Percentiles rank a stretch among this genome's conserved stretches.
Conservation (phyloP, 1,140 invertebrate species). For the Phymorhynchus buccinoides region DNA sequence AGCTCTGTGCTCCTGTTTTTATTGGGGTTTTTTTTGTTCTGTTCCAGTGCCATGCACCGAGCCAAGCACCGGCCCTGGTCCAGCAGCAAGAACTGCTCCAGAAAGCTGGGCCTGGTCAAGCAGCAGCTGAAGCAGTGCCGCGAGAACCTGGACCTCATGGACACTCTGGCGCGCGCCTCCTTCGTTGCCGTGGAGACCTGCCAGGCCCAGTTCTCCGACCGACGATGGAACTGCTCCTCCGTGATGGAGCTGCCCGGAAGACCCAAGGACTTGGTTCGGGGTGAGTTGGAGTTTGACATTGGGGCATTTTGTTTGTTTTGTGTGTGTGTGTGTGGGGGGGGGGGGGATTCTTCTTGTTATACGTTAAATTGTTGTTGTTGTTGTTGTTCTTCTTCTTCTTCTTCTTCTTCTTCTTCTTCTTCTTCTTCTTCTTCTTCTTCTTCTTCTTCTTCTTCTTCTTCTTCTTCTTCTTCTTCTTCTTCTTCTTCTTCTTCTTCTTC, state of each 20-base stretch:
- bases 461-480: background rate
- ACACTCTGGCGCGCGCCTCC: conserved; percentile 82
- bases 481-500: background rate
- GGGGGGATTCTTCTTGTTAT: background rate
- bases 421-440: background rate
- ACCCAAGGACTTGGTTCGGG: conserved; percentile 85
- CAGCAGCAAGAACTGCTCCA: conserved; percentile 57
- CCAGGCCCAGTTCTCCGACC: conserved; percentile 81
- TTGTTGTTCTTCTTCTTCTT: background rate
- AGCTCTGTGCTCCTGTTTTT: too few species aligned
- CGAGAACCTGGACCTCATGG: conserved; percentile 85
- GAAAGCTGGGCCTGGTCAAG: conserved; percentile 78
- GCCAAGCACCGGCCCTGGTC: conserved; percentile 56
- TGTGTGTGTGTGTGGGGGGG: background rate
- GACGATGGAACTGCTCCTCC: conserved; percentile 90
- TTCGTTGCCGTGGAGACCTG: conserved; percentile 81
- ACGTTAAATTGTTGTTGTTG: background rate
- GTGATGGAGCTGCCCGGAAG: conserved; percentile 83
- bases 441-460: background rate
- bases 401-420: background rate
- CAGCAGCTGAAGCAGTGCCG: conserved; percentile 85
- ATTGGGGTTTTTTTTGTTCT: background rate
- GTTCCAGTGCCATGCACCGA: conserved; percentile 58
- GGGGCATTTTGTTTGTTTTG: background rate
- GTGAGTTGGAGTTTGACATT: conserved; percentile 72